Conservation (phyloP, 2,888 invertebrate species). For the Drosophila tanythrix region DNA sequence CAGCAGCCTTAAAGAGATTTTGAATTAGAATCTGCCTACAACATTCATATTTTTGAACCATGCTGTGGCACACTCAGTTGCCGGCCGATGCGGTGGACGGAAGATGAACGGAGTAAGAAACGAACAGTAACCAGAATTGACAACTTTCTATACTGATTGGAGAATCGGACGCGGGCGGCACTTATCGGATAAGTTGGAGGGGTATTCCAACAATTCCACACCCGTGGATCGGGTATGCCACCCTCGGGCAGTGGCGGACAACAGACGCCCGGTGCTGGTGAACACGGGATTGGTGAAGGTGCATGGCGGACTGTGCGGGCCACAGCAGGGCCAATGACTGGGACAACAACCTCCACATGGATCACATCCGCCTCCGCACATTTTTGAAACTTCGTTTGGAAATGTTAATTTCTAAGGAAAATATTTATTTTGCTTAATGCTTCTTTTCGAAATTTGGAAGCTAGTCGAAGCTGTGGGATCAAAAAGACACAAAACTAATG, state of each 20-base stretch:
- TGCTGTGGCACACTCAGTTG: background rate
- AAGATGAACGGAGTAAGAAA: background rate
- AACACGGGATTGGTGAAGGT: slow-evolving; percentile 79
- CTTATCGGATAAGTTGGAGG: slow-evolving; percentile 82
- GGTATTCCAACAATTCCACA: slow-evolving; percentile 85
- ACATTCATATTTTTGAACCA: background rate
- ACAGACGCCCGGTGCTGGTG: slow-evolving; percentile 74
- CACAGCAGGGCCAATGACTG: slow-evolving; percentile 53
- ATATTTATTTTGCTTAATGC: background rate
- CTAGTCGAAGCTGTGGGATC: slow-evolving; percentile 66
- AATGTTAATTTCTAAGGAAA: slow-evolving; percentile 23
- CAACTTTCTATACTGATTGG: background rate
- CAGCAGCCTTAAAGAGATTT: background rate
- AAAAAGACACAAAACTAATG: slow-evolving; percentile 74
- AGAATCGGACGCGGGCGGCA: slow-evolving; percentile 21
- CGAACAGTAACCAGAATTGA: background rate
- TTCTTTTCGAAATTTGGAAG: slow-evolving; percentile 51
- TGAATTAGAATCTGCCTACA: background rate
- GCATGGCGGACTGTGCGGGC: slow-evolving; percentile 69
- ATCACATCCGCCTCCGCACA: slow-evolving; percentile 47
- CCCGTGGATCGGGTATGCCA: slow-evolving; percentile 81
- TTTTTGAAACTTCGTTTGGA: slow-evolving; percentile 6
- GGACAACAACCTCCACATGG: slow-evolving; percentile 62
- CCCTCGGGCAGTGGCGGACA: slow-evolving; percentile 80
- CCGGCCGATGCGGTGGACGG: background rate